These are phyloP conservation scores for Latrodectus geometricus DNA, from an alignment of 1,140 invertebrate species.

Conservation along the genomic window DNA sequence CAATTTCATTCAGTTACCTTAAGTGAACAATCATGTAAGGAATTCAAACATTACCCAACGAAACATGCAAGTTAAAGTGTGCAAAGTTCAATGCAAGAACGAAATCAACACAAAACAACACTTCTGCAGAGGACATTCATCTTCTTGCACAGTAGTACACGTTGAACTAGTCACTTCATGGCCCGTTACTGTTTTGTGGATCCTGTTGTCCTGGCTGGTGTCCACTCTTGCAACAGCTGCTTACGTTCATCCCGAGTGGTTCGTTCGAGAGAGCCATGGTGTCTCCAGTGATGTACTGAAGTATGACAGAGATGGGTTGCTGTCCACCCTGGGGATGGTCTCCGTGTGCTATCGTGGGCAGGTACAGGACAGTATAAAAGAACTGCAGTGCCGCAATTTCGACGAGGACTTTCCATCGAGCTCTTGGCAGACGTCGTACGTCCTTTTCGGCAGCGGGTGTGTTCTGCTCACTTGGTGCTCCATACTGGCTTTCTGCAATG, in stretches of 20 bases:
- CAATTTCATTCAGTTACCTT: too few relatives aligned
- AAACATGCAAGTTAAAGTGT: conserved; percentile 32
- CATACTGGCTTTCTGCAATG: conserved; percentile 45
- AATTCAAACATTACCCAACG: too few relatives aligned
- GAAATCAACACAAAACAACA: neutral
- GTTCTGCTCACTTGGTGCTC: conserved; percentile 52
- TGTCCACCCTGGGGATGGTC: conserved; percentile 51
- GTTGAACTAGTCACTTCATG: conserved; percentile 57
- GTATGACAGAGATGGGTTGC: conserved; percentile 38
- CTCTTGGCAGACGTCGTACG: conserved; percentile 54
- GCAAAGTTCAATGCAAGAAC: neutral
- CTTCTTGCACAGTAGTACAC: conserved; percentile 43
- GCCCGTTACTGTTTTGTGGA: conserved; percentile 54
- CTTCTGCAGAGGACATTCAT: neutral
- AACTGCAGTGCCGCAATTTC: conserved; percentile 54
- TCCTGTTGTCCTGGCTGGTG: conserved; percentile 44
- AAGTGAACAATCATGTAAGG: too few relatives aligned
- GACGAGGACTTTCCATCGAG: conserved; percentile 52
- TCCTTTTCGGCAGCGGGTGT: conserved; percentile 53
- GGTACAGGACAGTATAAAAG: neutral
- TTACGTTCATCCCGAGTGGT: conserved; percentile 55
- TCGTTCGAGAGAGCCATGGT: conserved; percentile 32
- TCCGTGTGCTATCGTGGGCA: conserved; percentile 41
- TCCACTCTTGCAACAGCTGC: conserved; percentile 34
- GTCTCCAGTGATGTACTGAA: conserved; percentile 10